A percentile compares a stretch with the other conserved stretches of the same genome.
phyloP scores from a whole-genome alignment of 2,888 invertebrate species.

The Nemoura dubitans region DNA sequence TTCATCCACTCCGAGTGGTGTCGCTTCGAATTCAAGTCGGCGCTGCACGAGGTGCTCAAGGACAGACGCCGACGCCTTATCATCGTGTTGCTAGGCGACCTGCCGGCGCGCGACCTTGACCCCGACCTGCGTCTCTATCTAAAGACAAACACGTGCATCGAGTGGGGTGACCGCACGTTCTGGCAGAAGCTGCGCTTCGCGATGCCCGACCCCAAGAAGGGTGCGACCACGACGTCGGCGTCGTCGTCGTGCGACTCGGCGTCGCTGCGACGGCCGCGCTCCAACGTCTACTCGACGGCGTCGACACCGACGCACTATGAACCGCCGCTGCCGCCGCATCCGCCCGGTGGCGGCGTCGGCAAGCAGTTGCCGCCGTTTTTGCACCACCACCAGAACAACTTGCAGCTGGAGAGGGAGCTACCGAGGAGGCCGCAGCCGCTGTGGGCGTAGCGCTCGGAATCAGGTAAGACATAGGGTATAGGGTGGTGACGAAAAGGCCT shows the following conservation, averaged over 20 bases:
- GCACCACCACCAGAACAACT: constrained; percentile 48
- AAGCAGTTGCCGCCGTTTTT: constrained; percentile 54
- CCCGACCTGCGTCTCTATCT: constrained; percentile 89
- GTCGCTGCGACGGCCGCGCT: constrained; percentile 59
- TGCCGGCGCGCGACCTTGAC: constrained; percentile 89
- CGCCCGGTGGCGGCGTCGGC: constrained; percentile 48
- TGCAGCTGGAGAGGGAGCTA: constrained; percentile 54
- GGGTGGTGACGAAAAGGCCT: too few relatives aligned
- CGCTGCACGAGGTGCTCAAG: constrained; percentile 88
- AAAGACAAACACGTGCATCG: constrained; percentile 89
- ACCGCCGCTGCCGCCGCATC: constrained; percentile 62
- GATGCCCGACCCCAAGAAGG: constrained; percentile 80
- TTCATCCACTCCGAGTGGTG: constrained; percentile 97
- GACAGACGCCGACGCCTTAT: constrained; percentile 87
- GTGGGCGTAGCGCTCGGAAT: constrained; percentile 81
- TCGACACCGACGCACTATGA: constrained; percentile 43
- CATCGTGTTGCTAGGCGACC: constrained; percentile 88
- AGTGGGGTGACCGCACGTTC: constrained; percentile 94
- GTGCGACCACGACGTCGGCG: constrained; percentile 72
- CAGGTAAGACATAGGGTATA: constrained; percentile 64
- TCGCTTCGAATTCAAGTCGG: constrained; percentile 93
- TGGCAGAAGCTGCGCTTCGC: constrained; percentile 96
- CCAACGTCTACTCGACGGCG: constrained; percentile 54
- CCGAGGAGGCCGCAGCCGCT: constrained; percentile 71
- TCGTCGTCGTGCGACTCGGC: constrained; percentile 70